These are phyloP conservation scores for Garrulus glandarius DNA, from an alignment of 2,797 vertebrate species.

Conservation along the genomic window DNA sequence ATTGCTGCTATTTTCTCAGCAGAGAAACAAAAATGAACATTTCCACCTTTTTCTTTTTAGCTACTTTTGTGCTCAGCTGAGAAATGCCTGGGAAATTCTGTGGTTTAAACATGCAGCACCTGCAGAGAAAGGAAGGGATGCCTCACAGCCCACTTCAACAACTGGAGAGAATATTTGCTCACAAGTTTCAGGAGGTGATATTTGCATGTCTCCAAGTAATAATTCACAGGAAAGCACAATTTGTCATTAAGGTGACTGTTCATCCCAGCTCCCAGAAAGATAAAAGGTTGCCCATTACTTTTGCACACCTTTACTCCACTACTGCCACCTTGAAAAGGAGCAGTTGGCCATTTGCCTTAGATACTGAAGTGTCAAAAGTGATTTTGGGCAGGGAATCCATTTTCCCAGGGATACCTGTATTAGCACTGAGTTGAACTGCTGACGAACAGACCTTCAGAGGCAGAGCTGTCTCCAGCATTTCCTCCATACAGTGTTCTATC, in stretches of 20 bases:
- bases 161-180: background rate
- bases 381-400: background rate
- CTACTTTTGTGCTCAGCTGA: background rate
- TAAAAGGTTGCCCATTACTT: background rate
- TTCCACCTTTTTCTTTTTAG: background rate
- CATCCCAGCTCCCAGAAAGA: background rate
- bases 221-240: background rate
- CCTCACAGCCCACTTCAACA: background rate
- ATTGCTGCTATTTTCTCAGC: background rate
- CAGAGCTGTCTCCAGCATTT: background rate
- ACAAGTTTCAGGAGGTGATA: background rate
- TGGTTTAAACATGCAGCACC: background rate
- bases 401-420: background rate
- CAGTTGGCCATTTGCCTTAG: background rate
- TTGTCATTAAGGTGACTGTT: background rate
- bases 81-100: background rate
- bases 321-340: background rate
- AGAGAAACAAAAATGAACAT: background rate
- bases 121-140: background rate
- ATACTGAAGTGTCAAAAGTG: background rate
- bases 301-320: background rate
- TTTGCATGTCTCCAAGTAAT: background rate
- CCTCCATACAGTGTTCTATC: background rate
- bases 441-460: background rate
- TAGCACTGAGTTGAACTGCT: background rate